Conservation (phyloP, 1,140 invertebrate species). For the Bombus sibiricus region DNA sequence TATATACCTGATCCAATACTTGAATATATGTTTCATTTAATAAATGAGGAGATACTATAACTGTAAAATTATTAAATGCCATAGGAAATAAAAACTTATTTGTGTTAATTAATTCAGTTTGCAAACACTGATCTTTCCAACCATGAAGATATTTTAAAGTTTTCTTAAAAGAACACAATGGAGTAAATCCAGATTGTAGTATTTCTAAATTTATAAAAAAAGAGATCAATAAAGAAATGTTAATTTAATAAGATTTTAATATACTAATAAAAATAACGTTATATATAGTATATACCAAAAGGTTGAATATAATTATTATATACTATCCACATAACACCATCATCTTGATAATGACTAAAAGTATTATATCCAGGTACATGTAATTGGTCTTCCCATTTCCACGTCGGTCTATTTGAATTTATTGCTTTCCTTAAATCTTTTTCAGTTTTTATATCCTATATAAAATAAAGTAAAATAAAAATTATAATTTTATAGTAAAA, state of each 20-base stretch:
- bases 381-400: conserved; percentile 52
- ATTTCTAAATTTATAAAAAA: conserved; percentile 73
- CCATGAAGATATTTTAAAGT: conserved; percentile 79
- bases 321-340: conserved; percentile 75
- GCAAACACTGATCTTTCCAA: conserved; percentile 79
- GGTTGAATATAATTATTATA: conserved; percentile 71
- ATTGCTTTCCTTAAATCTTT: conserved; percentile 55
- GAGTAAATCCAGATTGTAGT: conserved; percentile 77
- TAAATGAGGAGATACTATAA: conserved; percentile 74
- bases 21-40: conserved; percentile 67
- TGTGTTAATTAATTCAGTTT: conserved; percentile 73
- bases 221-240: background rate
- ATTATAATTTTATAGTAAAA: background rate
- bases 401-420: conserved; percentile 60
- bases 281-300: conserved; percentile 69
- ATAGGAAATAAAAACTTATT: conserved; percentile 75
- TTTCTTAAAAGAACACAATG: conserved; percentile 77
- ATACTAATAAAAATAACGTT: conserved; percentile 3
- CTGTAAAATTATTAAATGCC: conserved; percentile 76
- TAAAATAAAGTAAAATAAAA: conserved; percentile 19
- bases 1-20: conserved; percentile 15
- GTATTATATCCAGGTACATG: conserved; percentile 65
- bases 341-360: conserved; percentile 70
- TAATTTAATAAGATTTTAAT: conserved; percentile 10
- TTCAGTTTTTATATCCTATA: conserved; percentile 49